These are phyloP conservation scores for Napeogenes inachia DNA, from an alignment of 2,888 invertebrate species.

Conservation along the genomic window DNA sequence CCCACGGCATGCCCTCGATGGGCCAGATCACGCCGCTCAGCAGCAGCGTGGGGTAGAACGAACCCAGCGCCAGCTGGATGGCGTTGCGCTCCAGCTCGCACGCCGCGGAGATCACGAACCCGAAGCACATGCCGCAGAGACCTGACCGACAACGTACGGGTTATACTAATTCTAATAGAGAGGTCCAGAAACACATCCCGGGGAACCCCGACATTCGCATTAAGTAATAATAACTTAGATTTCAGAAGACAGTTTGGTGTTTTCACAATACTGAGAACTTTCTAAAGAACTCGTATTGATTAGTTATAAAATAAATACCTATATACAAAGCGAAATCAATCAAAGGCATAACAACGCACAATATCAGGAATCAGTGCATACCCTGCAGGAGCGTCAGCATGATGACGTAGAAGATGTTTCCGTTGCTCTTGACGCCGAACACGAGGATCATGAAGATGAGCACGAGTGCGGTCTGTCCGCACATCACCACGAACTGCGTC, in stretches of 20 bases:
- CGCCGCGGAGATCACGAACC: conserved; percentile 94
- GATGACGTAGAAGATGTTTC: conserved; percentile 90
- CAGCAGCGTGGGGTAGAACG: conserved; percentile 95
- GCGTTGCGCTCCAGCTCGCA: conserved; percentile 95
- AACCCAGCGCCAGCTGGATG: conserved; percentile 93
- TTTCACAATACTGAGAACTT: too few relatives aligned
- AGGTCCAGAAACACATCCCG: too few relatives aligned
- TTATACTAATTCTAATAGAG: too few relatives aligned
- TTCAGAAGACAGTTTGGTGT: too few relatives aligned
- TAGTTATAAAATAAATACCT: background rate
- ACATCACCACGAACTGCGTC: conserved; percentile 96
- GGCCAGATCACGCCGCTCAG: conserved; percentile 98
- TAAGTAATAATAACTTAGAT: too few relatives aligned
- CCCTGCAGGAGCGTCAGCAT: conserved; percentile 92
- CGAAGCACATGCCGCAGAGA: conserved; percentile 97
- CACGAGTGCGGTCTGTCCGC: conserved; percentile 93
- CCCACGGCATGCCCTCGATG: conserved; percentile 94
- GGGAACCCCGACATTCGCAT: too few relatives aligned
- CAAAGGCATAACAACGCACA: too few relatives aligned
- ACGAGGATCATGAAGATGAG: conserved; percentile 94
- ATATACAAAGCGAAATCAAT: too few relatives aligned
- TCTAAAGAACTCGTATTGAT: too few relatives aligned
- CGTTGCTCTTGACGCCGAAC: conserved; percentile 93
- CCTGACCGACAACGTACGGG: conserved; percentile 49
- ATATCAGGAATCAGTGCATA: conserved; percentile 28